Evolutionary conservation across 2,888 invertebrate genomes (phyloP).

Genomic region (Brachycybe producta): DNA sequence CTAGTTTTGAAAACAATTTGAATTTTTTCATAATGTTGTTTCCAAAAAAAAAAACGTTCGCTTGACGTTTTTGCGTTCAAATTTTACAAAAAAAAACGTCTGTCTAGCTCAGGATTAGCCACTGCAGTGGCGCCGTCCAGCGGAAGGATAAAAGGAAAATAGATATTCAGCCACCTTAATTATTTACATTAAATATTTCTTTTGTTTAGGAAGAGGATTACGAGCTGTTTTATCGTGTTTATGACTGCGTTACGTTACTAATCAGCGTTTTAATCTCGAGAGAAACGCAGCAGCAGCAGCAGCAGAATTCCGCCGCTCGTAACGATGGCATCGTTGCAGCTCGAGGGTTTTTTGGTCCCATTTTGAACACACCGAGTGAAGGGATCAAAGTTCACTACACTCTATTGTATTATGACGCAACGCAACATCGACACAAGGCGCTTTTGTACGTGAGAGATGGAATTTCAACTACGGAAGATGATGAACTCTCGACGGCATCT

Average conservation of each 20-base stretch:
- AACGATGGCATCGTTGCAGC: conserved; percentile 7
- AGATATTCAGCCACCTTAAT: too few species aligned
- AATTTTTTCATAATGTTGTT: too few species aligned
- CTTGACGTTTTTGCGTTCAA: too few species aligned
- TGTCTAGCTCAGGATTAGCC: too few species aligned
- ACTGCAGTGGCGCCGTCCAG: too few species aligned
- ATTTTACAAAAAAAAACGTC: too few species aligned
- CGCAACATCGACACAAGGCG: conserved; percentile 3
- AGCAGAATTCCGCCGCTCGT: too few species aligned
- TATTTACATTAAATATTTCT: too few species aligned
- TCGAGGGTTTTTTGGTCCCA: conserved; percentile 17
- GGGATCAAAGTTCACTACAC: conserved; percentile 16
- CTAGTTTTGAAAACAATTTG: too few species aligned
- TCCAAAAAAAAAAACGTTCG: too few species aligned
- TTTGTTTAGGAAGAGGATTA: conserved; percentile 14
- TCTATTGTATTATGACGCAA: conserved; percentile 11
- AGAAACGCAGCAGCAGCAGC: neutral
- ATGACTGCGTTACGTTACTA: conserved; percentile 18
- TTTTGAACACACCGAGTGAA: conserved; percentile 12
- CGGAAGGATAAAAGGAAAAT: too few species aligned
- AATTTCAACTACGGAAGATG: neutral
- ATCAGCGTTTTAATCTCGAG: conserved; percentile 12
- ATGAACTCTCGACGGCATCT: neutral
- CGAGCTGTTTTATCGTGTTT: conserved; percentile 16
- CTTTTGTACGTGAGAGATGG: conserved; percentile 13